Evolutionary conservation across 2,113 vertebrate genomes (phyloP), one percentile per base, ranked within the genome.

Genomic region (Eidolon helvum): DNA sequence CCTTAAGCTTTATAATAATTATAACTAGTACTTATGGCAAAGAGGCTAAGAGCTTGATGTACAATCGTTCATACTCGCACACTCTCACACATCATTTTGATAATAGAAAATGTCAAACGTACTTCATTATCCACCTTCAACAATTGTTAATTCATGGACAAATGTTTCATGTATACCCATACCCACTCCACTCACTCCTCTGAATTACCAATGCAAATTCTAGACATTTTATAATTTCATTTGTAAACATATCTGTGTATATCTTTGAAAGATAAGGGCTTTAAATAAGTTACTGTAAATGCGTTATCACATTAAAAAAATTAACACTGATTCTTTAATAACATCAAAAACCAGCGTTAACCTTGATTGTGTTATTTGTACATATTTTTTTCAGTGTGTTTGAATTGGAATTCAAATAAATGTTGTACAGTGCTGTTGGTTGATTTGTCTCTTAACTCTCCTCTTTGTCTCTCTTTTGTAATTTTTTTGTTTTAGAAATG

Each of bases 401-500:
- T 96, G n/a, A 69, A 61, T 78, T 53, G 79, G 75, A 68, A 45
- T 79, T 6, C 30, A 95, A 43, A 35, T 85, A 55, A 30, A 85
- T 72, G 83, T 88, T 40, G 40, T 86, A 43, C 14, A 87, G 11
- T 88, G 40, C 19, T 89, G 43, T 80, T 80, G 19, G 12, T 88
- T 91, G 19, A 35, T 90, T 88, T 71, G 38, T 96, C 59, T 90
- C 45, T 55, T 92, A 38, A 63, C 5, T 65, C 11, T 83, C 10
- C 28, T 61, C 33, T 28, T 45, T 75, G 1, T 86, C 4, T 48
- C 11, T 79, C 26, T 61, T 61, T 48, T 0, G 1, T 48, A 33
- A 22, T 91, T 63, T 93, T 82, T 92, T 79, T 88, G 22, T 72
- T 95, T 16, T 87, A 72, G n/a, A 95, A 94, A 94, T 11, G n/a